phyloP scores from a whole-genome alignment of 2,113 vertebrate genomes.

The Stigmatopora nigra region DNA sequence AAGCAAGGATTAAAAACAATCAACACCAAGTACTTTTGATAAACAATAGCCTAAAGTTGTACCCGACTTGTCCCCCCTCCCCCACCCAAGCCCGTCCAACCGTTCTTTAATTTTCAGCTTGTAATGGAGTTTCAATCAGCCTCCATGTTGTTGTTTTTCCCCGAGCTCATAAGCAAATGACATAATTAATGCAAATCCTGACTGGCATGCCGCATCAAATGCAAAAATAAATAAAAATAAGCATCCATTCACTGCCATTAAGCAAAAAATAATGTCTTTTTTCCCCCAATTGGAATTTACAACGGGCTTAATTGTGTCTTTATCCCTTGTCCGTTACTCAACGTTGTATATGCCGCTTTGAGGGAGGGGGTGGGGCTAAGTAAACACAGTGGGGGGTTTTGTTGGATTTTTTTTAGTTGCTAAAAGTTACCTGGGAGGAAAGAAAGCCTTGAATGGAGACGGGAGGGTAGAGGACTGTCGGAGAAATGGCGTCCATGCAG shows the following conservation, averaged over 20 bases:
- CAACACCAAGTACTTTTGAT: background rate
- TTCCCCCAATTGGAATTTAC: slow-evolving; percentile 50
- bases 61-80: background rate
- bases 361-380: slow-evolving; percentile 1
- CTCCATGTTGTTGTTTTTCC: background rate
- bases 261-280: slow-evolving; percentile 50
- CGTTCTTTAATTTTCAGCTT: background rate
- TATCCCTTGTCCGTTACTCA: slow-evolving; percentile 63
- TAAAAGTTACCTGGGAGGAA: slow-evolving; percentile 68
- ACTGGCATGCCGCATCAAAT: slow-evolving; percentile 59
- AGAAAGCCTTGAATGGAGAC: slow-evolving; percentile 28
- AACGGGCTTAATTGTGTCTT: slow-evolving; percentile 62
- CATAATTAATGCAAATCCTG: slow-evolving; percentile 61
- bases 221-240: slow-evolving; percentile 56
- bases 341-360: slow-evolving; percentile 17
- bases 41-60: background rate
- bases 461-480: slow-evolving; percentile 48
- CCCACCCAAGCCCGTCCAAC: background rate
- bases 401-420: slow-evolving; percentile 21
- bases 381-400: no score
- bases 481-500: slow-evolving; percentile 67
- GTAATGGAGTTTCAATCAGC: slow-evolving; percentile 2
- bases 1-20: no score
- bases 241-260: slow-evolving; percentile 56
- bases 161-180: slow-evolving; percentile 29